Base-by-base conservation (phyloP, 2,113 vertebrate species). In the Zapornia atra region DNA sequence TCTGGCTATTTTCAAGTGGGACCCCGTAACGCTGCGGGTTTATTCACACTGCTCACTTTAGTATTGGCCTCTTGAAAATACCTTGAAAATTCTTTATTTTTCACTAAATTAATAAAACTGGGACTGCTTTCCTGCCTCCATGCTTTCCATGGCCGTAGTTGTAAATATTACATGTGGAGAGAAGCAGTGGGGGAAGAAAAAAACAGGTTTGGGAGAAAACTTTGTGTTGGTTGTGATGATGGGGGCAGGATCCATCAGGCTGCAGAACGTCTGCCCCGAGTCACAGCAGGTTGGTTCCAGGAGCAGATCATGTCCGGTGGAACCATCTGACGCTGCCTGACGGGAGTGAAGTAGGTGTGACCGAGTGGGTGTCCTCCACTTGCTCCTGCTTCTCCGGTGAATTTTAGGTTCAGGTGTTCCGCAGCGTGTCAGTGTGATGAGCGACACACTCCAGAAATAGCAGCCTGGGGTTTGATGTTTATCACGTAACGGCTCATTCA, bases 301-400 rank as follows among this genome's bases (percentile, higher is more conserved):
- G 6, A 50, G 70, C 78, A 24, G 48, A 31, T n/a, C 0, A 3
- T 66, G 13, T 59, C 65, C 1, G 0, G 51, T 10, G 73, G 92
- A 53, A 6, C 71, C 48, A 42, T 14, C 69, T 91, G 81, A 65
- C 72, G 3, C 72, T 25, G 54, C 25, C 64, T 85, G 91, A 2
- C 2, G 3, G 4, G 80, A 13, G 38, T 0, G 9, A 20, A 40
- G 40, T 13, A 34, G 82, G 9, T 66, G 87, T 61, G 79, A 24
- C 13, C 1, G 1, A 63, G 59, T 42, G 5, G 80, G 40, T 7
- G 5, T 79, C 50, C 63, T 57, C 71, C 82, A 0, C 8, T 22
- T 21, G 38, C 50, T 92, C 33, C 94, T 26, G 5, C 12, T 46
- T 7, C 59, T 40, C 59, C 25, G 6, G 15, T 75, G 36, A 42